A percentile compares a stretch with the other conserved stretches of the same genome.
phyloP scores from a whole-genome alignment of 1,140 invertebrate genomes.

The Ips typographus region DNA sequence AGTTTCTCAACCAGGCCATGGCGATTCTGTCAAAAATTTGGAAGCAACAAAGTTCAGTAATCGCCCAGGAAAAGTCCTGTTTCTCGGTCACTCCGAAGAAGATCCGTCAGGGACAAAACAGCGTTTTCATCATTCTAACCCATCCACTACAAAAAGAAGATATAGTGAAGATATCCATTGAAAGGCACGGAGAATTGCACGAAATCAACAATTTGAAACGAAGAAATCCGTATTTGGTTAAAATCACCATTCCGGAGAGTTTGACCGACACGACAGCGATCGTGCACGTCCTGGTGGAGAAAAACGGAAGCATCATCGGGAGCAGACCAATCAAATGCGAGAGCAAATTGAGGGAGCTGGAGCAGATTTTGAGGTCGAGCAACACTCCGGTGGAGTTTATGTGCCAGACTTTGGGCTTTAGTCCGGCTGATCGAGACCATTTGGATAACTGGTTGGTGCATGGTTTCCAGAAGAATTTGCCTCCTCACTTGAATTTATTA shows the following conservation, averaged over 20 bases:
- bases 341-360: slow-evolving; percentile 76
- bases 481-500: slow-evolving; percentile 75
- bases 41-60: slow-evolving; percentile 59
- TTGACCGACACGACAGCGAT: slow-evolving; percentile 81
- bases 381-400: slow-evolving; percentile 84
- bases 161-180: slow-evolving; percentile 70
- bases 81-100: slow-evolving; percentile 80
- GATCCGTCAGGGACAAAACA: slow-evolving; percentile 80
- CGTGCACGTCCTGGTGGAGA: slow-evolving; percentile 74
- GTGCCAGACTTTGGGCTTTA: slow-evolving; percentile 82
- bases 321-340: slow-evolving; percentile 82
- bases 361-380: slow-evolving; percentile 73
- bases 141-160: slow-evolving; percentile 75
- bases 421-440: slow-evolving; percentile 71
- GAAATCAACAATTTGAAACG: slow-evolving; percentile 73
- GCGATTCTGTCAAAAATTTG: slow-evolving; percentile 68
- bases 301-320: slow-evolving; percentile 75
- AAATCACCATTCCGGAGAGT: slow-evolving; percentile 74
- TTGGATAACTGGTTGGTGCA: slow-evolving; percentile 79
- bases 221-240: slow-evolving; percentile 78
- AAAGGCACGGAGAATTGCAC: slow-evolving; percentile 75
- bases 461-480: slow-evolving; percentile 78
- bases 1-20: slow-evolving; percentile 74
- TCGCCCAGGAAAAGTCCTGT: slow-evolving; percentile 61
- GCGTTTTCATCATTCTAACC: slow-evolving; percentile 75